Conservation (phyloP, 2,888 invertebrate genomes). For the Laspeyria flexula region DNA sequence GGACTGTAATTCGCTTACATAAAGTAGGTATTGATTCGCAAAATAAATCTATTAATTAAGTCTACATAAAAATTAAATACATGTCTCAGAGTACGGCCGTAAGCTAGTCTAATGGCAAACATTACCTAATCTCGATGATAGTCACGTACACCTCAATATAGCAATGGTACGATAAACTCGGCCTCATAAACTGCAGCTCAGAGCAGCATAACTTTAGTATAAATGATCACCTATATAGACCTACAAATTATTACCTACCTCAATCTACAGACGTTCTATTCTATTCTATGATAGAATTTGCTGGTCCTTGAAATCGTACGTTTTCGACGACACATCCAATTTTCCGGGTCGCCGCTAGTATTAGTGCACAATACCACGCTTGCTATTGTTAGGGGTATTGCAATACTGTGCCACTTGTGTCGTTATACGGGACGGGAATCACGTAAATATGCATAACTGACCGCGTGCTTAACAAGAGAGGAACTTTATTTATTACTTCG, state of each 20-base stretch:
- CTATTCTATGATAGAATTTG: constrained; percentile 9
- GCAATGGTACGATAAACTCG: too few species aligned
- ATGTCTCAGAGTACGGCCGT: too few species aligned
- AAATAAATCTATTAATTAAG: too few species aligned
- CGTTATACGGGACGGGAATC: constrained; percentile 10
- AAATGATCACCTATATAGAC: too few species aligned
- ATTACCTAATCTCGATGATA: too few species aligned
- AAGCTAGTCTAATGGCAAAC: too few species aligned
- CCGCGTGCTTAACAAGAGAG: background rate
- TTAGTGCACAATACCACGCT: constrained; percentile 32
- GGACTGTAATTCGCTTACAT: too few species aligned
- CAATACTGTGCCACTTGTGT: constrained; percentile 20
- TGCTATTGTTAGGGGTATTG: constrained; percentile 23
- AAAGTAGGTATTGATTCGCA: too few species aligned
- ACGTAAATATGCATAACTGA: constrained; percentile 12
- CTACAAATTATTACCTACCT: background rate
- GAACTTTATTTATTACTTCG: background rate
- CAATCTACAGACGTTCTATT: background rate
- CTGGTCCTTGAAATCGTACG: constrained; percentile 26
- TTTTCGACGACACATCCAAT: constrained; percentile 45
- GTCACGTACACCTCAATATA: too few species aligned
- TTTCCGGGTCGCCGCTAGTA: constrained; percentile 34
- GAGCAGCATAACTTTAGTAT: too few species aligned
- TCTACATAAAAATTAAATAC: too few species aligned
- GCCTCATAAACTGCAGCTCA: too few species aligned